phyloP scores from a whole-genome alignment of 2,797 vertebrate genomes.

The Eulemur mongoz region DNA sequence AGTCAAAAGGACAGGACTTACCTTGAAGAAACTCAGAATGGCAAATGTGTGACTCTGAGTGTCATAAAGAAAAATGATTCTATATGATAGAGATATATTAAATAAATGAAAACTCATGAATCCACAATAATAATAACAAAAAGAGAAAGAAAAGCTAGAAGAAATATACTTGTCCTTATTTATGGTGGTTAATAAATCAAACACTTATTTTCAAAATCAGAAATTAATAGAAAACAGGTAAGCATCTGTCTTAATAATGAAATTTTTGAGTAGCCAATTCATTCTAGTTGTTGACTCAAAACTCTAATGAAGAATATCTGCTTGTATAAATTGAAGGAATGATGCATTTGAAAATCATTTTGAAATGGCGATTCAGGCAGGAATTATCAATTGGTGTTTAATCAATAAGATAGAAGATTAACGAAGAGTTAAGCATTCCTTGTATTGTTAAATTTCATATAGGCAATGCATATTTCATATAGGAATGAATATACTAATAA shows the following conservation, averaged over 20 bases:
- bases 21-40: not conserved
- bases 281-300: not conserved
- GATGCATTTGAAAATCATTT: not conserved
- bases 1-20: not conserved
- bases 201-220: not conserved
- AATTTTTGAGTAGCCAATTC: not conserved
- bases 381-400: not conserved
- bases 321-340: not conserved
- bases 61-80: not conserved
- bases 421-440: not conserved
- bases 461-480: not conserved
- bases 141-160: not conserved
- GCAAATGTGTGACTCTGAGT: not conserved
- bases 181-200: not conserved
- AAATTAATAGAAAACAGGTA: not conserved
- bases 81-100: not conserved
- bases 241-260: not conserved
- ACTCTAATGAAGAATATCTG: not conserved
- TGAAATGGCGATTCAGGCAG: not conserved
- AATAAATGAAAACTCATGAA: not conserved
- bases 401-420: not conserved
- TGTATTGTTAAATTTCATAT: not conserved
- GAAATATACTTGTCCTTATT: not conserved
- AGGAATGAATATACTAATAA: not conserved
- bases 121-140: not conserved